Evolutionary conservation across 2,797 vertebrate genomes (phyloP), one percentile per base, ranked within the genome.

Genomic region (Gymnodraco acuticeps): DNA sequence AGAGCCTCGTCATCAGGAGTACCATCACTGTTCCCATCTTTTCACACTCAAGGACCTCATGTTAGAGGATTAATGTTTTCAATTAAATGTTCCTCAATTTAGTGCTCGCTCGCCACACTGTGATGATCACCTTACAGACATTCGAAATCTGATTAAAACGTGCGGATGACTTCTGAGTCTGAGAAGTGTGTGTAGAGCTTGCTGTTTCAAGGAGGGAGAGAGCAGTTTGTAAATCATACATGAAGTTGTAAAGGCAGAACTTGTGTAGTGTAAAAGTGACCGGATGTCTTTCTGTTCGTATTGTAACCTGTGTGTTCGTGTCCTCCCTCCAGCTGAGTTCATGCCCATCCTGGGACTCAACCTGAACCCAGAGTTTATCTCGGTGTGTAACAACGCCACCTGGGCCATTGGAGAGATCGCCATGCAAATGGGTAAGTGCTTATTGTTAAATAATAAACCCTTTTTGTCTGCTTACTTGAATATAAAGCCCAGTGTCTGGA

Each of bases 41-140:
- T 1, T 52, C 10, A 8, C 9, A 63, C 51, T 11, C 3, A 9
- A 23, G 14, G 4, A 43, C 3, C 16, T 3, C 16, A 2, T 56
- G 46, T 53, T 17, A 9, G 23, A 23, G 3, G 23, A 23, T 23
- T 23, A 23, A 23, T 23, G 23, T 23, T 23, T 23, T 23, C 23
- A 23, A 23, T 23, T 2, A 23, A 56, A 42, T 2, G 17, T 66
- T 42, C 13, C 31, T 12, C 46, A n/a, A 46, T 71, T n/a, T 3
- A 31, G 13, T 3, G 4, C 58, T 41, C 5, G 19, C 23, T 82
- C 10, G 1, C 76, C 85, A 62, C 82, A 68, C 65, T 23, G 59
- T 93, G 92, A 92, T 90, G 88, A 94, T 78, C 66, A 70, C 53
- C 51, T 14, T 76, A 84, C 61, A 93, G 92, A 92, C 90, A 90